Evolutionary conservation across 2,888 invertebrate species (phyloP).

Genomic region (Hirudinaria manillensis): DNA sequence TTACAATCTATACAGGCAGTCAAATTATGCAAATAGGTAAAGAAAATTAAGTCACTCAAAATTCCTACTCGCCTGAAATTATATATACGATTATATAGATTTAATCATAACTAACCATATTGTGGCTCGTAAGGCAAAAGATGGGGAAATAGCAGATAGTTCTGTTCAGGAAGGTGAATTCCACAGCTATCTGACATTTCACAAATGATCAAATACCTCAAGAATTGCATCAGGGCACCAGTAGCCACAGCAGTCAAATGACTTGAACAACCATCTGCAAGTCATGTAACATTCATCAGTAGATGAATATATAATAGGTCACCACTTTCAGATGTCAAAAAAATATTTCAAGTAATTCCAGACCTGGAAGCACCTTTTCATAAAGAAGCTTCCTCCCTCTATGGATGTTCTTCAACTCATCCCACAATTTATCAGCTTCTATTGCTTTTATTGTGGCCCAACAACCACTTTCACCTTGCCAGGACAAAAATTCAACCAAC

Average conservation of each 20-base stretch:
- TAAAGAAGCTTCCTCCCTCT: neutral
- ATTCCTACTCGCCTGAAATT: too few species aligned
- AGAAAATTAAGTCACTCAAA: too few species aligned
- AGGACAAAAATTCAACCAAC: neutral
- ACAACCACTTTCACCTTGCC: neutral
- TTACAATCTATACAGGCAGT: too few species aligned
- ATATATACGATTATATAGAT: too few species aligned
- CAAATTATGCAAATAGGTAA: too few species aligned
- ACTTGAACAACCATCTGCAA: constrained; percentile 2
- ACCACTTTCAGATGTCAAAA: too few species aligned
- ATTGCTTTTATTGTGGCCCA: neutral
- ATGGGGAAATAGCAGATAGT: neutral
- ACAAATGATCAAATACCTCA: constrained; percentile 4
- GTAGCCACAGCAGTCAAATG: neutral
- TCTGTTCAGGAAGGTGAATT: neutral
- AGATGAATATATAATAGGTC: too few species aligned
- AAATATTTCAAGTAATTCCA: too few species aligned
- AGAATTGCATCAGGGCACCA: constrained; percentile 1
- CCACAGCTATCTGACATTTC: neutral
- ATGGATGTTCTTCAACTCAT: neutral
- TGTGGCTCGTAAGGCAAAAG: neutral
- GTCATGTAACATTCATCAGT: neutral
- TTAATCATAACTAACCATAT: too few species aligned
- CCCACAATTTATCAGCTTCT: neutral
- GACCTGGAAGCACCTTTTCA: constrained; percentile 7